phyloP scores from a whole-genome alignment of 2,888 invertebrate species.

The Odontocerum albicorne region DNA sequence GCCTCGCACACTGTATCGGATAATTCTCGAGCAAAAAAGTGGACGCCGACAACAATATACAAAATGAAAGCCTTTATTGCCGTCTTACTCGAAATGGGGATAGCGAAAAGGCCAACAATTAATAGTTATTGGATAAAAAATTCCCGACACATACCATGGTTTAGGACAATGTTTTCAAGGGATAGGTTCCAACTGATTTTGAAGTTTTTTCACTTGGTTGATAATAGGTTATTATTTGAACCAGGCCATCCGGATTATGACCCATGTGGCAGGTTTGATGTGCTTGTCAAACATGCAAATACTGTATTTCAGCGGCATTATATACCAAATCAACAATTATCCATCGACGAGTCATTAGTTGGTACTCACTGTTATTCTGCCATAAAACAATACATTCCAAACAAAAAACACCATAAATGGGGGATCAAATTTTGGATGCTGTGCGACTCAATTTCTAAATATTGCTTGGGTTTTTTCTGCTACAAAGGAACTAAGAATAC shows the following conservation, averaged over 20 bases:
- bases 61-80: too few relatives aligned
- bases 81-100: slow-evolving; percentile 36
- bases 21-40: too few relatives aligned
- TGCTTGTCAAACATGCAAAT: slow-evolving; percentile 38
- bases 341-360: slow-evolving; percentile 38
- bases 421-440: too few relatives aligned
- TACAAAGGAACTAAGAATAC: too few relatives aligned
- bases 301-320: slow-evolving; percentile 34
- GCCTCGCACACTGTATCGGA: too few relatives aligned
- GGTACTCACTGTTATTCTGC: slow-evolving; percentile 36
- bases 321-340: too few relatives aligned
- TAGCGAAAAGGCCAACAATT: slow-evolving; percentile 33
- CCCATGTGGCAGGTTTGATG: slow-evolving; percentile 28
- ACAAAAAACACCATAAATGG: not conserved
- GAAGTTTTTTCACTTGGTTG: slow-evolving; percentile 20
- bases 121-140: slow-evolving; percentile 35
- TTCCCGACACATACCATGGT: slow-evolving; percentile 37
- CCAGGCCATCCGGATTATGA: slow-evolving; percentile 36
- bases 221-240: slow-evolving; percentile 24
- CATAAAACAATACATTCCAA: slow-evolving; percentile 31
- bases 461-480: too few relatives aligned
- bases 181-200: slow-evolving; percentile 34
- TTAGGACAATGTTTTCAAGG: slow-evolving; percentile 36
- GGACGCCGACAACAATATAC: too few relatives aligned
- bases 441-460: not conserved